These are phyloP conservation scores for Teinopalpus imperialis DNA, from an alignment of 2,888 invertebrate genomes.

Conservation along the genomic window DNA sequence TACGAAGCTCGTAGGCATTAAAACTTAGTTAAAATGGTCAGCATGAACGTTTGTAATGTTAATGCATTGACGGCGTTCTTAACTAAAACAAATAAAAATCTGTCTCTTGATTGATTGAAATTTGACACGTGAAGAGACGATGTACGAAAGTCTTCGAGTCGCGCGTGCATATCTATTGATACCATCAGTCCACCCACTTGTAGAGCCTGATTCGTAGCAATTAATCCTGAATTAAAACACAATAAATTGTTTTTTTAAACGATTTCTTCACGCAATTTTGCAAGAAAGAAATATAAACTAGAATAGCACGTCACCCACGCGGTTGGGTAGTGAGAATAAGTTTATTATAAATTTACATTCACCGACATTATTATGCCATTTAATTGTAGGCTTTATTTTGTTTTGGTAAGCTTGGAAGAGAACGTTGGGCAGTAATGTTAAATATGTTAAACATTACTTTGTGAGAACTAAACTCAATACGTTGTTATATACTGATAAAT, in stretches of 20 bases:
- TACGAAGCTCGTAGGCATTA: too few species aligned
- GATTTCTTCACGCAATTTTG: slow-evolving; percentile 30
- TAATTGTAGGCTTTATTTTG: too few species aligned
- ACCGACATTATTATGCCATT: neutral
- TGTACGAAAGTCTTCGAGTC: neutral
- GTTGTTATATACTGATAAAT: too few species aligned
- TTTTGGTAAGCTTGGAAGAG: too few species aligned
- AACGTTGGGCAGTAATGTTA: too few species aligned
- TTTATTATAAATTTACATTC: neutral
- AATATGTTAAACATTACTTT: too few species aligned
- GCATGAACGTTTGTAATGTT: too few species aligned
- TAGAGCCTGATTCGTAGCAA: slow-evolving; percentile 35
- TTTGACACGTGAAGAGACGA: slow-evolving; percentile 19
- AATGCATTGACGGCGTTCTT: too few species aligned
- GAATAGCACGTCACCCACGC: slow-evolving; percentile 8
- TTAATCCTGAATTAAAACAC: slow-evolving; percentile 40
- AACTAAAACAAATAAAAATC: too few species aligned
- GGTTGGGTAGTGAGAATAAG: neutral
- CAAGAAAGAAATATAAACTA: slow-evolving; percentile 9
- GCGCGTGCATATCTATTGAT: slow-evolving; percentile 30
- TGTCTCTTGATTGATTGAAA: slow-evolving; percentile 23
- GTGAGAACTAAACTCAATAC: too few species aligned
- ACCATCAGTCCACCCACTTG: slow-evolving; percentile 35
- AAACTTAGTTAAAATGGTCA: too few species aligned
- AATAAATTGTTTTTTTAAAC: slow-evolving; percentile 34